Base-by-base conservation (phyloP, 2,797 vertebrate species). In the Peromyscus melanophrys region DNA sequence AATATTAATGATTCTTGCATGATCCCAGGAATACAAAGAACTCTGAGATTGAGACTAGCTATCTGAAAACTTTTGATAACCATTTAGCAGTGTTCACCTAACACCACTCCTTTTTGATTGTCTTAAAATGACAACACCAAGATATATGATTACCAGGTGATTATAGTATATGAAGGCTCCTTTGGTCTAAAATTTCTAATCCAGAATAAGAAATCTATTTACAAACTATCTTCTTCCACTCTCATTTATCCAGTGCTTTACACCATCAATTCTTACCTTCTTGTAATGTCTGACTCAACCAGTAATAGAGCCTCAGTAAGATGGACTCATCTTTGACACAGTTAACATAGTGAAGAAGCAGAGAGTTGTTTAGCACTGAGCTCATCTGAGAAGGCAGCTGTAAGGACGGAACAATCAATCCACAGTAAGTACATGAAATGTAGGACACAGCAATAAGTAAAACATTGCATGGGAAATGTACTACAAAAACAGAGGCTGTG, bases 331-430 rank as follows among this genome's bases (percentile, higher is more conserved):
- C 99, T 98, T 98, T 99, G 87, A 99, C 97, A 96, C 99, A 99
- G 96, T 99, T 99, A 96, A 99, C 98, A 98, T 99, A 99, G 94
- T 99, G 99, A 97, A 99, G 99, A 3, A 99, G 98, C 93, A 99
- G 98, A 88, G 99, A 98, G 94, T 98, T 99, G 82, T 99, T 99
- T 90, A 99, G 97, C 97, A 99, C 98, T 31, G 99, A 99, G 77
- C 99, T 99, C 99, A 99, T 99, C 98, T 99, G 99, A 97, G 99
- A 99, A 29, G 99, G 99, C 96, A 99, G 99, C 99, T 99, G 98
- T 91, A 98, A 94, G 96, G 59, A 98, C 37, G 96, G 94, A 94
- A 92, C 6, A 81, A 78, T 61, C 8, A 5, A 49, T 94, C 27
- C 95, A 95, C 34, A 80, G 7, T 82, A 82, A 94, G 40, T 73